Evolutionary conservation across 2,888 invertebrate genomes (phyloP).

Genomic region (Tiphia femorata): DNA sequence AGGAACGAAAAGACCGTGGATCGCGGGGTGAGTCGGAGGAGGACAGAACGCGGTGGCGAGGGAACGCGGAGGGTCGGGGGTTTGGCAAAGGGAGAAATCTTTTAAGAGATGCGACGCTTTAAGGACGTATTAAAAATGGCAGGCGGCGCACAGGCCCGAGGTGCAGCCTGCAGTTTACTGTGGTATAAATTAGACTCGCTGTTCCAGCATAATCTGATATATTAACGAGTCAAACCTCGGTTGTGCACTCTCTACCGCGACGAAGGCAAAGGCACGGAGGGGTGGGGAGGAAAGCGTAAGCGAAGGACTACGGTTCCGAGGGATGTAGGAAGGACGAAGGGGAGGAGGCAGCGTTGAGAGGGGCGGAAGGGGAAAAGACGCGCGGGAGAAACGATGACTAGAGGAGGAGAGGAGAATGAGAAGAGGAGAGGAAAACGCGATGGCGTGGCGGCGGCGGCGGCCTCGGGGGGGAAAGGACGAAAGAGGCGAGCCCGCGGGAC

Average conservation of each 20-base stretch:
- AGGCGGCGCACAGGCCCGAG: conserved; percentile 41
- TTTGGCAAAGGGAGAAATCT: conserved; percentile 39
- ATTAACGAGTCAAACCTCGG: conserved; percentile 52
- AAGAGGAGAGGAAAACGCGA: not conserved
- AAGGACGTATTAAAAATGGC: conserved; percentile 55
- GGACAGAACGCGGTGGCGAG: not conserved
- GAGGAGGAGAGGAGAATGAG: not conserved
- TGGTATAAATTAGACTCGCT: conserved; percentile 57
- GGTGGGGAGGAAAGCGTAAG: not conserved
- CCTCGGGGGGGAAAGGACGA: too few species aligned
- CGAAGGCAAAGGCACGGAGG: not conserved
- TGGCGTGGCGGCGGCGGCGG: too few species aligned
- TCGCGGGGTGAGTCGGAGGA: not conserved
- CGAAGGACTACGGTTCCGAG: not conserved
- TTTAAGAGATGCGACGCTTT: conserved; percentile 54
- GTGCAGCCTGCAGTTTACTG: conserved; percentile 52
- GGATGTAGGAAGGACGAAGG: too few species aligned
- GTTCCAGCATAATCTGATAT: conserved; percentile 58
- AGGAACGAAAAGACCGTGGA: not conserved
- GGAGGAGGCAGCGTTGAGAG: too few species aligned
- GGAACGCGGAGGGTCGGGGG: conserved; percentile 8
- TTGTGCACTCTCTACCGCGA: conserved; percentile 7
- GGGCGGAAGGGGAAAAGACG: too few species aligned
- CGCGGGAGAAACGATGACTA: not conserved
- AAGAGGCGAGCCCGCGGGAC: conserved; percentile 41